These are phyloP conservation scores for Trochalopteron elliotii DNA, from an alignment of 2,113 vertebrate species.

Conservation along the genomic window DNA sequence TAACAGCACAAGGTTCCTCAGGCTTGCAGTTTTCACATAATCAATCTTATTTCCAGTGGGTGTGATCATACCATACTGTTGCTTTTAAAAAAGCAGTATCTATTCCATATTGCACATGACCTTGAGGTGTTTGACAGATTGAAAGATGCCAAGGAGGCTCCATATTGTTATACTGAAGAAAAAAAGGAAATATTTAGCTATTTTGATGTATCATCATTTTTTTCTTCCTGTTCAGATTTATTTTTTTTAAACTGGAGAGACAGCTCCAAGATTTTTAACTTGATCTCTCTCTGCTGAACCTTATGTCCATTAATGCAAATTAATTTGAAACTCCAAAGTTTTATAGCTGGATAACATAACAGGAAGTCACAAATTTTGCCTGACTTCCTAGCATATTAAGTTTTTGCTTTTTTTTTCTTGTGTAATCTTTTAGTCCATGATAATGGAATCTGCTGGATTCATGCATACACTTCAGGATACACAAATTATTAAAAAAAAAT, in stretches of 20 bases:
- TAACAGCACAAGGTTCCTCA: background rate
- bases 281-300: background rate
- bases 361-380: background rate
- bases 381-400: background rate
- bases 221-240: background rate
- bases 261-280: background rate
- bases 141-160: background rate
- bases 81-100: background rate
- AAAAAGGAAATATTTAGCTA: background rate
- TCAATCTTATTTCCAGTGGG: background rate
- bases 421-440: background rate
- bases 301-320: background rate
- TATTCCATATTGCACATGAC: background rate
- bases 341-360: too few relatives aligned
- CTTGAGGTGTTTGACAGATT: background rate
- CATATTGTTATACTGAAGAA: background rate
- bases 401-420: fast-evolving
- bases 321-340: background rate
- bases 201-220: background rate
- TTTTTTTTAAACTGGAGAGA: background rate
- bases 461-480: background rate
- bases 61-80: background rate
- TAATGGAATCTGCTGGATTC: background rate
- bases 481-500: background rate
- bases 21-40: background rate